These are phyloP conservation scores for Caenorhabditis zanzibari DNA, from an alignment of 2,888 invertebrate species.

Conservation along the genomic window DNA sequence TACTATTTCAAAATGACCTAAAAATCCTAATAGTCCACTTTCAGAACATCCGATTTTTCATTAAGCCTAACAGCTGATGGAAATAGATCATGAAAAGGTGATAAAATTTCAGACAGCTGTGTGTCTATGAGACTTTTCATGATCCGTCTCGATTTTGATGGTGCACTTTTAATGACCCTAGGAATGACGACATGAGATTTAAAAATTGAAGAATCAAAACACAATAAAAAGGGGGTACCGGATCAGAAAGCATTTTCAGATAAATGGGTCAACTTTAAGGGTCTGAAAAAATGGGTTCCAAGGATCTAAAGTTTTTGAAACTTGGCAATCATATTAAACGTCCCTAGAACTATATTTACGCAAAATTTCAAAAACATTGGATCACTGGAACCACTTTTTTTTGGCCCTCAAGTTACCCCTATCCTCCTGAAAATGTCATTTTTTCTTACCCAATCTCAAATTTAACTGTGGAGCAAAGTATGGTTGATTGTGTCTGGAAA, in stretches of 20 bases:
- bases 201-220: not conserved
- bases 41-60: not conserved
- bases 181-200: not conserved
- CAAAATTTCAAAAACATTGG: too few species aligned
- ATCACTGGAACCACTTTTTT: too few species aligned
- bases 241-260: not conserved
- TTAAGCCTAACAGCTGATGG: not conserved
- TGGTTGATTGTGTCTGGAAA: constrained; percentile 45
- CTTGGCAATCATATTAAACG: too few species aligned
- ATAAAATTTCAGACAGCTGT: constrained; percentile 33
- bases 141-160: constrained; percentile 8
- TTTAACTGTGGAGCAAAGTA: constrained; percentile 70
- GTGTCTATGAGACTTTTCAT: not conserved
- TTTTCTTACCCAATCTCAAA: constrained; percentile 70
- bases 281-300: too few species aligned
- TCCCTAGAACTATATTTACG: too few species aligned
- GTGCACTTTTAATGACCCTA: constrained; percentile 9
- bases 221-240: not conserved
- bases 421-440: too few species aligned
- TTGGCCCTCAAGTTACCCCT: too few species aligned
- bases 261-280: too few species aligned
- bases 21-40: constrained; percentile 1
- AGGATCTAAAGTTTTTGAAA: too few species aligned
- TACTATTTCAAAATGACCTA: not conserved
- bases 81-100: constrained; percentile 12